Evolutionary conservation across 2,113 vertebrate species (phyloP).

Genomic region (Puma concolor): DNA sequence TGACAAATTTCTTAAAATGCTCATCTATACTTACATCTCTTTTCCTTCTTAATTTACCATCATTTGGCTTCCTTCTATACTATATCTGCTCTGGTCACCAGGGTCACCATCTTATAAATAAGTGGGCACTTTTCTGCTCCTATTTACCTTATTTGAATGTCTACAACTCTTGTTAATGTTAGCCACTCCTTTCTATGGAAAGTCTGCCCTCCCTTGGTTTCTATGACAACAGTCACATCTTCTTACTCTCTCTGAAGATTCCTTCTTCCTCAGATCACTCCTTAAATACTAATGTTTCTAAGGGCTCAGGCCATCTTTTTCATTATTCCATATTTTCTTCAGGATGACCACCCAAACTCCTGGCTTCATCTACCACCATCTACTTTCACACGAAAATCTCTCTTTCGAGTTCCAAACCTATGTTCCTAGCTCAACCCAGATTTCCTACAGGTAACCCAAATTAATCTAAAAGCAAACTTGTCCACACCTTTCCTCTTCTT

Average conservation of each 20-base stretch:
- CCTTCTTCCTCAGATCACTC: background rate
- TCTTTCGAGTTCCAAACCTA: background rate
- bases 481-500: background rate
- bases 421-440: background rate
- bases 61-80: background rate
- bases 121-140: background rate
- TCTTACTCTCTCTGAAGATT: background rate
- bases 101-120: background rate
- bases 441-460: background rate
- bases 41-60: background rate
- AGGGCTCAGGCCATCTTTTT: background rate
- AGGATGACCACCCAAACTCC: background rate
- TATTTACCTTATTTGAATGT: background rate
- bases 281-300: background rate
- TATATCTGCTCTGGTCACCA: background rate
- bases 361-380: background rate
- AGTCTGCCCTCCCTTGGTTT: background rate
- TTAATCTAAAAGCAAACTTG: background rate
- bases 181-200: background rate
- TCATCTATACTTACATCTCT: background rate
- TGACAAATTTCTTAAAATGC: background rate
- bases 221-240: background rate
- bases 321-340: background rate
- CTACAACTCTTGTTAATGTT: background rate
- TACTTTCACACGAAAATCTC: background rate